These are phyloP conservation scores for Campopleginae sp. DNA, from an alignment of 2,888 invertebrate genomes.

Conservation along the genomic window DNA sequence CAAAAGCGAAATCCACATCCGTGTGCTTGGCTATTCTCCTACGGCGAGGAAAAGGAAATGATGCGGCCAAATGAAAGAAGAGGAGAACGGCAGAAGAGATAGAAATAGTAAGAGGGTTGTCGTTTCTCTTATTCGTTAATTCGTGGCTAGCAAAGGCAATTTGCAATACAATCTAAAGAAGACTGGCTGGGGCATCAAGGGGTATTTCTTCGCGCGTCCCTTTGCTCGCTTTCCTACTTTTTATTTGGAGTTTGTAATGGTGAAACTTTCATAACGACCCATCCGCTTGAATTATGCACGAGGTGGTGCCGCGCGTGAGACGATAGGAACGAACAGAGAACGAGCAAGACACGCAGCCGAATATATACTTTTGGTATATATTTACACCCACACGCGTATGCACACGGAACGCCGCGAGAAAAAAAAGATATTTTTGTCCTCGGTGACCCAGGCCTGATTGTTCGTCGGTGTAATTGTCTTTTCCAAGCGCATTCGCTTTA, in stretches of 20 bases:
- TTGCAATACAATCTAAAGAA: conserved; percentile 81
- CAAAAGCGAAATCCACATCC: too few species aligned
- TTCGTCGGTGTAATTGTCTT: conserved; percentile 23
- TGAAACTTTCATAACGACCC: conserved; percentile 81
- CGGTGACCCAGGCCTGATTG: conserved; percentile 66
- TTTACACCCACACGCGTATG: background rate
- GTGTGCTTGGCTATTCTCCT: background rate
- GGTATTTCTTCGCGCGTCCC: conserved; percentile 61
- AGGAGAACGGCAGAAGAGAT: conserved; percentile 5
- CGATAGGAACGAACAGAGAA: conserved; percentile 34
- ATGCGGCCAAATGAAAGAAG: background rate
- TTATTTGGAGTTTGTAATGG: conserved; percentile 79
- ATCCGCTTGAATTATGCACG: conserved; percentile 78
- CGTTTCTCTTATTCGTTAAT: conserved; percentile 49
- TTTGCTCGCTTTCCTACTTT: conserved; percentile 67
- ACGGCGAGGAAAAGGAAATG: conserved; percentile 13
- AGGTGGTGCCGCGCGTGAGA: conserved; percentile 64
- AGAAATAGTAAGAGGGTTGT: conserved; percentile 15
- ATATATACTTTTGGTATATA: conserved; percentile 9
- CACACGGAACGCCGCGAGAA: conserved; percentile 12
- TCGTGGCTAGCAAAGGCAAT: conserved; percentile 73
- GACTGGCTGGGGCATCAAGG: conserved; percentile 64
- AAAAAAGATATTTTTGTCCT: conserved; percentile 61
- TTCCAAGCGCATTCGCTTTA: background rate
- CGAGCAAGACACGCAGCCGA: conserved; percentile 8